phyloP scores from a whole-genome alignment of 2,113 vertebrate genomes.

The Vanacampus margaritifer region DNA sequence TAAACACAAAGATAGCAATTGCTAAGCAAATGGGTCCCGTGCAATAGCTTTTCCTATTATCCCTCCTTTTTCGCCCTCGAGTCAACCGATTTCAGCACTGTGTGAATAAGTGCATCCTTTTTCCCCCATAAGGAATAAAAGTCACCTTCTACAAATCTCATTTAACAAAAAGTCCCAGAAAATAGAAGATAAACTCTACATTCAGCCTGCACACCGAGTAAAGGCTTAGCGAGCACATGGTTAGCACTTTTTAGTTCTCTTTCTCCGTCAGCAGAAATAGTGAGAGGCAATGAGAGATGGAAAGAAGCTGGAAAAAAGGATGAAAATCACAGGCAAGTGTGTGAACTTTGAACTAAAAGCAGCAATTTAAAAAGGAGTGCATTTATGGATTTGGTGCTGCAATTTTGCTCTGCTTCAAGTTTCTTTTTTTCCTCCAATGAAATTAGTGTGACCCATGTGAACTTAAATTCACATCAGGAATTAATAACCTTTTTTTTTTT shows the following conservation, averaged over 20 bases:
- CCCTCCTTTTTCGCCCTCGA: slow-evolving; percentile 32
- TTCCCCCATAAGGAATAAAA: slow-evolving; percentile 66
- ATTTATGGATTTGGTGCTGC: slow-evolving; percentile 24
- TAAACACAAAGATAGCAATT: slow-evolving; percentile 69
- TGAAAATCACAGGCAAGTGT: slow-evolving; percentile 29
- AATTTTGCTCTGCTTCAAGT: slow-evolving; percentile 15
- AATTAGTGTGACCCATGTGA: neutral
- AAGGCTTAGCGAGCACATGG: slow-evolving; percentile 62
- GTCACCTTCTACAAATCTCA: slow-evolving; percentile 76
- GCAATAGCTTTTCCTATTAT: slow-evolving; percentile 50
- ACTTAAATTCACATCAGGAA: neutral
- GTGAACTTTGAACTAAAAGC: slow-evolving; percentile 33
- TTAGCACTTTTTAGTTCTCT: slow-evolving; percentile 61
- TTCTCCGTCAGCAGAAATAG: slow-evolving; percentile 62
- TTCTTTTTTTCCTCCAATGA: neutral
- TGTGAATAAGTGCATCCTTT: slow-evolving; percentile 62
- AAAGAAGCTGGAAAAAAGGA: slow-evolving; percentile 3
- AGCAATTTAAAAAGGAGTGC: slow-evolving; percentile 44
- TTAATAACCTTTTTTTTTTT: neutral
- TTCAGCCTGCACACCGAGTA: slow-evolving; percentile 61
- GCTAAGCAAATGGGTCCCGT: slow-evolving; percentile 65
- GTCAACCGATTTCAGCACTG: slow-evolving; percentile 49
- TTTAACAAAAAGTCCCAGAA: slow-evolving; percentile 73
- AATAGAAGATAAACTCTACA: slow-evolving; percentile 73
- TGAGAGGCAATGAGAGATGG: slow-evolving; percentile 15